phyloP scores from a whole-genome alignment of 2,797 vertebrate genomes.

The Platyrinchus mystaceus region DNA sequence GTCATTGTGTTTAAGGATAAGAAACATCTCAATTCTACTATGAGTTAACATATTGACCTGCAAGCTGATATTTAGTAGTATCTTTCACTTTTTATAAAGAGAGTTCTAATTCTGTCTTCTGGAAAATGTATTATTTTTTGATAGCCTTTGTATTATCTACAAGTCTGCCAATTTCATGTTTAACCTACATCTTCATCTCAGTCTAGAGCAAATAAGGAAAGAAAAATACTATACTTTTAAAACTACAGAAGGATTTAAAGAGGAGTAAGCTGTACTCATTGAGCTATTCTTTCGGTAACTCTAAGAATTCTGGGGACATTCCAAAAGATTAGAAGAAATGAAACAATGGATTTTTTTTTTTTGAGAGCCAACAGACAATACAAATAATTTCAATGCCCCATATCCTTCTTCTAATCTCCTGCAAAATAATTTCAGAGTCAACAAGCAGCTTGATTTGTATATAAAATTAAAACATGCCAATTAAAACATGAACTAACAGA shows the following conservation, averaged over 20 bases:
- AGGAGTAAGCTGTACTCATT: neutral
- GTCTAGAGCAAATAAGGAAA: neutral
- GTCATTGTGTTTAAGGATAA: neutral
- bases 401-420: neutral
- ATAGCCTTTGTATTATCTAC: neutral
- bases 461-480: neutral
- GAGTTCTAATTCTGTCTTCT: neutral
- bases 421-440: neutral
- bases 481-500: neutral
- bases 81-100: neutral
- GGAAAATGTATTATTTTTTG: neutral
- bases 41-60: neutral
- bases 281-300: neutral
- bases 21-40: neutral
- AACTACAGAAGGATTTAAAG: neutral
- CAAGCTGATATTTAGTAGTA: neutral
- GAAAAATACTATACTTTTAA: neutral
- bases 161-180: neutral
- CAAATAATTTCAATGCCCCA: neutral
- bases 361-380: neutral
- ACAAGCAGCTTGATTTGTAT: neutral
- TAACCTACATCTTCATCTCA: neutral
- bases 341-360: neutral
- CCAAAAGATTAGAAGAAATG: neutral
- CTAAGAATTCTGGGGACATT: neutral